Evolutionary conservation across 2,888 invertebrate genomes (phyloP), one percentile per base, ranked within the genome.

Genomic region (Octonoba sinensis): DNA sequence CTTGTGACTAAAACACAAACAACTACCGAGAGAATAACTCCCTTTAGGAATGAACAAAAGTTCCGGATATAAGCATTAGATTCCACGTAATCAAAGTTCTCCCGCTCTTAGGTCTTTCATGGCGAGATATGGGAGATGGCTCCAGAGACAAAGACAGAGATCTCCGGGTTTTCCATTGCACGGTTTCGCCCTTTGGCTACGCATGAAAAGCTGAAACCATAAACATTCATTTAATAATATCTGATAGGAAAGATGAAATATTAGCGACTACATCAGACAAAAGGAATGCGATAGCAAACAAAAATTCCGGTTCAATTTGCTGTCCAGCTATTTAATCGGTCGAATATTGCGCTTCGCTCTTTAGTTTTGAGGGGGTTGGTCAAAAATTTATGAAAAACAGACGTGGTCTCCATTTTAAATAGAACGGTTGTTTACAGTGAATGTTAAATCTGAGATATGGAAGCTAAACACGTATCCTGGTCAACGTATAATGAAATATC

Each of bases 201-300:
- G 49, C 56, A 74, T 74, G 74, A 76, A 69, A 62, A 60, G 59
- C 57, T 57, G 62, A n/a, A 36, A 11, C 60, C 62, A 69, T 76
- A 76, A 76, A 76, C 76, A 44, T 54, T 69, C 76, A 62, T 76
- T 70, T 71, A 71, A 69, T 70, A 77, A 65, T 71, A 77, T 77
- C 77, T 69, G 69, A 69, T 70, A 70, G 65, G 73, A 46, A 15
- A 24, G 22, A 44, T 36, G 51, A 44, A 69, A 67, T 74, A 74
- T 74, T 74, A 57, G 47, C 57, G 66, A 64, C 24, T 22, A 18
- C 27, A 64, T 18, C 27, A 59, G 49, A 64, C 56, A 70, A 70
- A 70, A 64, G 46, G 57, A 69, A 56, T 49, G 15, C 46, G 46
- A 60, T 20, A 59, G 20, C 56, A 44, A 74, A 66, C 74, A 74